Base-by-base conservation (phyloP, 1,140 invertebrate genomes). In the Probaryconus sp. region DNA sequence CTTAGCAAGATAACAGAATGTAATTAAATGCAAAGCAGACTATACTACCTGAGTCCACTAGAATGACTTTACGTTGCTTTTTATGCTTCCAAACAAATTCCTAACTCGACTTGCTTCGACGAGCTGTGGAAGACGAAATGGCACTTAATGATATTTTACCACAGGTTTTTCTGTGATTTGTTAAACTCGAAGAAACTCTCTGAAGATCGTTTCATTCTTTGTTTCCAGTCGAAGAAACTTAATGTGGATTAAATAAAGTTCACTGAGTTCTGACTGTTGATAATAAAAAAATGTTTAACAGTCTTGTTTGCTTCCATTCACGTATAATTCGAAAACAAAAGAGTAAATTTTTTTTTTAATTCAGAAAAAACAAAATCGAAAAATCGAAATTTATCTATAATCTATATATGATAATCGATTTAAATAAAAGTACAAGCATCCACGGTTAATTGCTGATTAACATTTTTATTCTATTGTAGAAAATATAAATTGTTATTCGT, bases 1-100 rank as follows among this genome's bases (percentile, higher is more conserved):
- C 77, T 75, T 30, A 53, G 51, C 42, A 48, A 76, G 83, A 84
- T 84, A 83, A 80, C 45, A 42, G 33, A 43, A 28, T 50, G 81
- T 85, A 85, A 84, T 85, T 85, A 85, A 85, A 85, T 85, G 81
- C 81, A 79, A 76, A 80, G 71, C 79, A 79, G 79, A 85, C 81
- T 84, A 84, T 85, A 85, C 83, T 85, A 79, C 78, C 65, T 76
- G 72, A 48, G 72, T 76, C 20, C 42, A 74, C 60, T 70, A 65
- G 74, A 48, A 70, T 45, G 50, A 75, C 69, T 83, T 84, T 81
- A 84, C 79, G 79, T 76, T 76, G 77, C 69, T 81, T 83, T 68
- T 85, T 84, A 84, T 84, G 53, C 50, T 76, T 58, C 56, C 48
- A 73, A 84, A 82, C 83, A 81, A 83, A 85, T 84, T 84, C 81